phyloP scores from a whole-genome alignment of 2,797 vertebrate species.

The Siniperca obscura region DNA sequence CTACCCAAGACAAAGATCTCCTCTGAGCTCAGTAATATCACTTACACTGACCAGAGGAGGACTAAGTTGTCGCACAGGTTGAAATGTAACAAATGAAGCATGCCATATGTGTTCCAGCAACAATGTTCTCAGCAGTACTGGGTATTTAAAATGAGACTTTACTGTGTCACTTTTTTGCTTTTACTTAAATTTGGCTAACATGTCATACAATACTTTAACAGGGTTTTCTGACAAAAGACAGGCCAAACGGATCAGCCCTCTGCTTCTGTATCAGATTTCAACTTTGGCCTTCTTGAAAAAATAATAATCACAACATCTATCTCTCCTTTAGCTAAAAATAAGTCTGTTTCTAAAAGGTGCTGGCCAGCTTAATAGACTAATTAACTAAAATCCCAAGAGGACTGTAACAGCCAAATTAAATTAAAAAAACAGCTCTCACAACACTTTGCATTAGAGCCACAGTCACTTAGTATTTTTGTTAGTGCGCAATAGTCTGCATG shows the following conservation, averaged over 20 bases:
- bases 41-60: slow-evolving; percentile 24
- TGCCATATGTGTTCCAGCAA: background rate
- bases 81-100: background rate
- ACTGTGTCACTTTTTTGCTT: background rate
- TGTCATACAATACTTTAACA: slow-evolving; percentile 3
- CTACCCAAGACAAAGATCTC: slow-evolving; percentile 17
- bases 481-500: slow-evolving; percentile 32
- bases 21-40: slow-evolving; percentile 16
- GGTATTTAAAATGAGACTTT: background rate
- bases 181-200: slow-evolving; percentile 4
- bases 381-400: slow-evolving; percentile 74
- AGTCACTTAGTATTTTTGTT: slow-evolving; percentile 47
- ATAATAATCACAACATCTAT: slow-evolving; percentile 41
- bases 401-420: slow-evolving; percentile 66
- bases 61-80: background rate
- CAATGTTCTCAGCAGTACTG: background rate
- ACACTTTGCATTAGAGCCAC: slow-evolving; percentile 55
- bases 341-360: slow-evolving; percentile 52
- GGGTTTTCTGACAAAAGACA: background rate
- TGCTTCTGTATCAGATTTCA: slow-evolving; percentile 39
- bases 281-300: slow-evolving; percentile 29
- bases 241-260: background rate
- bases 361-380: slow-evolving; percentile 73
- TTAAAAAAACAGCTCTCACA: slow-evolving; percentile 62
- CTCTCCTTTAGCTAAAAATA: slow-evolving; percentile 70